Base-by-base conservation (phyloP, 2,797 vertebrate genomes). In the Sphenodon punctatus region DNA sequence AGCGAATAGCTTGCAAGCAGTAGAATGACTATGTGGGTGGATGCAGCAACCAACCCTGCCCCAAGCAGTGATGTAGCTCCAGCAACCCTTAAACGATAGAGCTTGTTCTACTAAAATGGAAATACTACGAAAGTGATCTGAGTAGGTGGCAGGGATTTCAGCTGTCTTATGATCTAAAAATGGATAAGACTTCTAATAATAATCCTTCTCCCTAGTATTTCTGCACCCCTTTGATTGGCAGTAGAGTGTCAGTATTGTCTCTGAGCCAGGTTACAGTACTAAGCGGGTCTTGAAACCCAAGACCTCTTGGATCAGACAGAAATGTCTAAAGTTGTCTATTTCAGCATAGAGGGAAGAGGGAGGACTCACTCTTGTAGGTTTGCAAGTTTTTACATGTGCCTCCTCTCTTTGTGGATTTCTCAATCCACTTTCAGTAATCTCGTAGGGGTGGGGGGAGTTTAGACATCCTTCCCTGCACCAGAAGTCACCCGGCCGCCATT, bases 1-100 rank as follows among this genome's bases (percentile, higher is more conserved):
- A 82, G 42, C 7, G 7, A 75, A 75, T 60, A 77, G 65, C 51
- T 77, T 77, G 15, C 55, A 80, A 80, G 68, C 25, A 88, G 65
- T 63, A 20, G 88, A 79, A 85, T 88, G 39, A 36, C 58, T 85
- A 2, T 66, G 43, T 11, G 48, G 45, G 48, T n/a, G 78, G 75
- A 70, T 7, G 49, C n/a, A 68, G 5, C 10, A 25, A 8, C 32
- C 20, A 34, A 43, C 67, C 19, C 15, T n/a, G n/a, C 8, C 64
- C 30, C 38, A 30, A n/a, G 82, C 61, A 87, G 63, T 64, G 53
- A 27, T 10, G 12, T 53, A 53, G 10, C 45, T 87, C 65, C 85
- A 36, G 70, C 49, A 59, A 85, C 8, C 12, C 23, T 75, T 69
- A 39, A 39, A 69, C 30, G 39, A 38, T 43, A 70, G 45, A 67